Base-by-base conservation (phyloP, 2,888 invertebrate genomes). In the Meiosimyza platycephala region DNA sequence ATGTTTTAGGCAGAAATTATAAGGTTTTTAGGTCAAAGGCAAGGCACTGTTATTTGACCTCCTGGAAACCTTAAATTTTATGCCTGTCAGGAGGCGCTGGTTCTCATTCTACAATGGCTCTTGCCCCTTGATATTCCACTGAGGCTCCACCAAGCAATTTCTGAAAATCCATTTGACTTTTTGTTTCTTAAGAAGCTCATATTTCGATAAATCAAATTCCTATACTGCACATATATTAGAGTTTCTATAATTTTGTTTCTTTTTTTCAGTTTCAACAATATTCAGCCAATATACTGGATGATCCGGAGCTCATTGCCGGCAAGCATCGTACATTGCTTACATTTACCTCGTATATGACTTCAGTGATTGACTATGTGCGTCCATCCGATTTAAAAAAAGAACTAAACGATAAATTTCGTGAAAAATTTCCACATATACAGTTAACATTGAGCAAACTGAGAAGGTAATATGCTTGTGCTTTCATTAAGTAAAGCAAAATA, bases 351-450 rank as follows among this genome's bases (percentile, higher is more conserved):
- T 95, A 95, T 82, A 94, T 95, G 93, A 96, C 97, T 1, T 98
- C 98, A 1, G 95, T 98, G 63, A 98, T 98, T 80, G 97, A 98
- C 88, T 98, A 98, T 85, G 97, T 97, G 6, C 93, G 96, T 78
- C 97, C 98, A 16, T 95, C 96, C 52, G 97, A 98, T 86, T 89
- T 98, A 79, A 99, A 99, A 88, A 96, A 96, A 85, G 98, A 98
- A 87, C 89, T 99, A 63, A 99, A 99, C 87, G 98, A 98, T 83
- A 97, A 98, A 88, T 99, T 99, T 84, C 91, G 92, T 79, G 96
- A 96, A 80, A 95, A 96, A 84, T 99, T 98, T 89, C 99, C 99
- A 0, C 93, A 95, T 80, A 93, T 99, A 77, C 95, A 98, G 85
- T 89, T 99, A 48, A 97, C 98, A 5, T 90, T 99, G 73, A 98